phyloP scores from a whole-genome alignment of 2,113 vertebrate species.

The Apteryx owenii region DNA sequence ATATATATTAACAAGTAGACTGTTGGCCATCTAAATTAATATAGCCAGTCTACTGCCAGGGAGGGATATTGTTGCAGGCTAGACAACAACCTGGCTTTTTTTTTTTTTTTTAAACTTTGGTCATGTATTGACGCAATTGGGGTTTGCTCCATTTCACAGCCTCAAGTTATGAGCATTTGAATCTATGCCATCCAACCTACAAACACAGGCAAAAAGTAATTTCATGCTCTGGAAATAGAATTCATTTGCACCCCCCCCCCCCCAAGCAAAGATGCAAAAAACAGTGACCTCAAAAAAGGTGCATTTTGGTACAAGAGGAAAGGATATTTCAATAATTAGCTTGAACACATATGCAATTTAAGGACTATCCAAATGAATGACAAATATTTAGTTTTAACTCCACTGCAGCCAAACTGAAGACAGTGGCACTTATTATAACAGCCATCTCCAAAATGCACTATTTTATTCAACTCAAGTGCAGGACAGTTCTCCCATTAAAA shows the following conservation, averaged over 20 bases:
- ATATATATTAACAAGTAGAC: neutral
- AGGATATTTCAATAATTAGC: neutral
- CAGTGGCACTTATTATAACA: neutral
- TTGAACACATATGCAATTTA: neutral
- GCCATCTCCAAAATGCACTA: neutral
- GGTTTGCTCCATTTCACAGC: neutral
- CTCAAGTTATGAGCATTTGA: neutral
- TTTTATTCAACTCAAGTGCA: neutral
- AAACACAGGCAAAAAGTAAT: neutral
- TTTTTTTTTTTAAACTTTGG: neutral
- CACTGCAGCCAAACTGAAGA: neutral
- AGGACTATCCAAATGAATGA: neutral
- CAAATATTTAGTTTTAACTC: neutral
- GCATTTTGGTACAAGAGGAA: neutral
- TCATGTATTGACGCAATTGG: neutral
- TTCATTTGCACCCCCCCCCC: neutral
- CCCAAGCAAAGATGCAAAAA: neutral
- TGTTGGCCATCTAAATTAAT: neutral
- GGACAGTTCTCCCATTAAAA: neutral
- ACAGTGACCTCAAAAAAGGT: neutral
- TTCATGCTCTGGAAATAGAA: neutral
- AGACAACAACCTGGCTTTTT: neutral
- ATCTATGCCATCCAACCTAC: neutral
- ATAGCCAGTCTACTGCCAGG: neutral
- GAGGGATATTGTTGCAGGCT: neutral